Conservation (phyloP, 2,797 vertebrate genomes). For the Numenius phaeopus region DNA sequence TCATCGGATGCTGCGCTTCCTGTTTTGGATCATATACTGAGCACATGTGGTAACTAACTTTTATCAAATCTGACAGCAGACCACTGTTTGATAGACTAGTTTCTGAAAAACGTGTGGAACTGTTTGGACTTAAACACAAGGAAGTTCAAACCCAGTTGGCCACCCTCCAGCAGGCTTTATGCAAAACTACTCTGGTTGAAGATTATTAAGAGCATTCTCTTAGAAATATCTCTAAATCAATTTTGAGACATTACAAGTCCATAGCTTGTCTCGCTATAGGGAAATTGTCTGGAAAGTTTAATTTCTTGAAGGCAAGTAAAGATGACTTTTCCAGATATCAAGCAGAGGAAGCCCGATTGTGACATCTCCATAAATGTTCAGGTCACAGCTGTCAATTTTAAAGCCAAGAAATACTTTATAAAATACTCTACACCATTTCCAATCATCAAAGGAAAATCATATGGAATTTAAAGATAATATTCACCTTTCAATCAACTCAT, state of each 20-base stretch:
- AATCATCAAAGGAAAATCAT: neutral
- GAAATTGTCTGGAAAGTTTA: slow-evolving; percentile 29
- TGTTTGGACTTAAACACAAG: slow-evolving; percentile 1
- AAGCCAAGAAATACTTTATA: neutral
- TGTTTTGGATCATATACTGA: slow-evolving; percentile 43
- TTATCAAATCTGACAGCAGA: slow-evolving; percentile 50
- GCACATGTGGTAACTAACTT: slow-evolving; percentile 45
- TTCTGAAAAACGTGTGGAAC: slow-evolving; percentile 25
- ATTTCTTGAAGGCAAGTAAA: slow-evolving; percentile 9
- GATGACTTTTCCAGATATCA: slow-evolving; percentile 32
- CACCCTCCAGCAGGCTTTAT: neutral
- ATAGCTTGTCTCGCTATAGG: neutral
- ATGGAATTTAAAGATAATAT: neutral
- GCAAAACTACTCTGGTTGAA: slow-evolving; percentile 3
- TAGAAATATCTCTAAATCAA: slow-evolving; percentile 44
- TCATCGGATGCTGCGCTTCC: slow-evolving; percentile 58
- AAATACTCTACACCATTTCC: neutral
- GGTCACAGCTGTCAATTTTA: neutral
- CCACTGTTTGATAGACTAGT: neutral
- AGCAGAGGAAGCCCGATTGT: neutral
- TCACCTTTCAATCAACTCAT: neutral
- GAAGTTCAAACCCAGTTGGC: slow-evolving; percentile 29
- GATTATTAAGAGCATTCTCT: neutral
- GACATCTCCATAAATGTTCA: slow-evolving; percentile 12
- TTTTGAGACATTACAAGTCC: slow-evolving; percentile 19